A percentile compares a stretch with the other conserved stretches of the same genome.
These are phyloP conservation scores for Cataglyphis rosenhaueri DNA, from an alignment of 2,888 invertebrate genomes.

Conservation along the genomic window DNA sequence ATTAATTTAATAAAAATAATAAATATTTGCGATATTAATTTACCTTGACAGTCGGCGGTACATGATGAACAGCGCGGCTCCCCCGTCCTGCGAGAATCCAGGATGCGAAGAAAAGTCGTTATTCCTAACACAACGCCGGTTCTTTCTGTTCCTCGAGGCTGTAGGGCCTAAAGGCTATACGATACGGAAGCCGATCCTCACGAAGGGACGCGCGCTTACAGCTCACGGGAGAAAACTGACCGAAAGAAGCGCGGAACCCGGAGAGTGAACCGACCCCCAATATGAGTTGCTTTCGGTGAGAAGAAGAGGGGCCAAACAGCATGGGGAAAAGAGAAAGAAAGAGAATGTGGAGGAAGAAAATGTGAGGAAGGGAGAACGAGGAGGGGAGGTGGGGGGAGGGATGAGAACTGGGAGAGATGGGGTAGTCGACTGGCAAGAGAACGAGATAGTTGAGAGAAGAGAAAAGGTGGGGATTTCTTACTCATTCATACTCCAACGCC, in stretches of 20 bases:
- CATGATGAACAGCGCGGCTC: slow-evolving; percentile 71
- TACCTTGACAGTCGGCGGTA: slow-evolving; percentile 76
- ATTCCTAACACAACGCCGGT: slow-evolving; percentile 58
- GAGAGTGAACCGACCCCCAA: slow-evolving; percentile 80
- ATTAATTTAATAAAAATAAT: not conserved
- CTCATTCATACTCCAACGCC: slow-evolving; percentile 82
- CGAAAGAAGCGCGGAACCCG: slow-evolving; percentile 78
- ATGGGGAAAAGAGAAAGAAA: not conserved
- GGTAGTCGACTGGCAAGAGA: slow-evolving; percentile 50
- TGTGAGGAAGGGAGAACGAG: slow-evolving; percentile 7
- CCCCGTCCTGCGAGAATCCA: slow-evolving; percentile 67
- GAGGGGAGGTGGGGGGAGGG: not conserved
- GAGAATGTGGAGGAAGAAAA: not conserved
- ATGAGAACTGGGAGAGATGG: slow-evolving; percentile 44
- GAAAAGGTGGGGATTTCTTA: slow-evolving; percentile 76
- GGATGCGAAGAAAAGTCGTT: slow-evolving; percentile 36
- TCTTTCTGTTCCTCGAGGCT: slow-evolving; percentile 41
- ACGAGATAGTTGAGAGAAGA: slow-evolving; percentile 35
- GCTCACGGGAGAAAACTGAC: slow-evolving; percentile 80
- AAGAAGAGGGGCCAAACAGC: slow-evolving; percentile 52
- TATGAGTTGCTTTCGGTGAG: slow-evolving; percentile 70
- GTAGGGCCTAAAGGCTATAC: slow-evolving; percentile 40
- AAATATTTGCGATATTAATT: slow-evolving; percentile 50
- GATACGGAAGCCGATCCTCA: slow-evolving; percentile 58
- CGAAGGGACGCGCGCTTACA: slow-evolving; percentile 76